phyloP scores from a whole-genome alignment of 2,797 vertebrate genomes.

The Cossypha polioptera region DNA sequence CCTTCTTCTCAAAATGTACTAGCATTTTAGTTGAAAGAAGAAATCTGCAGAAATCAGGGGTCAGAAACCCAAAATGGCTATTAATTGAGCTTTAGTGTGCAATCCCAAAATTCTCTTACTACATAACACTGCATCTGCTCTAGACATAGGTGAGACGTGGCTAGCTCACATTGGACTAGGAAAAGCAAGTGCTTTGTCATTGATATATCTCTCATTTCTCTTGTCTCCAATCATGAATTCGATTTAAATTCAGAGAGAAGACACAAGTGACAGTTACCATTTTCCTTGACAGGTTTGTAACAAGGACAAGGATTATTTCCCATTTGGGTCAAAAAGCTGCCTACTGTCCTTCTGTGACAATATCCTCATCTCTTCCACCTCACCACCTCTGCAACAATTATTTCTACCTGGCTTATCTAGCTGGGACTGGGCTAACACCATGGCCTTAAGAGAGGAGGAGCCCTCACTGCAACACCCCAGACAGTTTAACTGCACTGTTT shows the following conservation, averaged over 20 bases:
- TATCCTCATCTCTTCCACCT: neutral
- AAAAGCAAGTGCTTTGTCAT: constrained; percentile 40
- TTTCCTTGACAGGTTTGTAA: neutral
- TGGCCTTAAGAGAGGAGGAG: rapidly evolving
- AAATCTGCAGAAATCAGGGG: constrained; percentile 59
- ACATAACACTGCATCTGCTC: constrained; percentile 44
- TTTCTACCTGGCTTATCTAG: neutral
- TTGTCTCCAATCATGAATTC: neutral
- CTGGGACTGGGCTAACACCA: neutral
- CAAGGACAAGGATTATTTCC: neutral
- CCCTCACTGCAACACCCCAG: neutral
- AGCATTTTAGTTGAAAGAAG: constrained; percentile 68
- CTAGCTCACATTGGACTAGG: constrained; percentile 27
- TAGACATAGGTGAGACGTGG: constrained; percentile 40
- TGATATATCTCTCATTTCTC: neutral
- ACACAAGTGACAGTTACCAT: neutral
- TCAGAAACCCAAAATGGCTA: constrained; percentile 72
- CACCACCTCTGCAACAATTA: neutral
- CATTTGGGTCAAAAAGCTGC: neutral
- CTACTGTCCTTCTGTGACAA: neutral
- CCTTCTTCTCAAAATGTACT: constrained; percentile 52
- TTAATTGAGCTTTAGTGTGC: constrained; percentile 54
- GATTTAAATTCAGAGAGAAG: neutral
- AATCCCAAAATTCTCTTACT: constrained; percentile 62
- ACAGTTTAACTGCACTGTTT: neutral